phyloP scores from a whole-genome alignment of 2,113 vertebrate species.

The Uria aalge region DNA sequence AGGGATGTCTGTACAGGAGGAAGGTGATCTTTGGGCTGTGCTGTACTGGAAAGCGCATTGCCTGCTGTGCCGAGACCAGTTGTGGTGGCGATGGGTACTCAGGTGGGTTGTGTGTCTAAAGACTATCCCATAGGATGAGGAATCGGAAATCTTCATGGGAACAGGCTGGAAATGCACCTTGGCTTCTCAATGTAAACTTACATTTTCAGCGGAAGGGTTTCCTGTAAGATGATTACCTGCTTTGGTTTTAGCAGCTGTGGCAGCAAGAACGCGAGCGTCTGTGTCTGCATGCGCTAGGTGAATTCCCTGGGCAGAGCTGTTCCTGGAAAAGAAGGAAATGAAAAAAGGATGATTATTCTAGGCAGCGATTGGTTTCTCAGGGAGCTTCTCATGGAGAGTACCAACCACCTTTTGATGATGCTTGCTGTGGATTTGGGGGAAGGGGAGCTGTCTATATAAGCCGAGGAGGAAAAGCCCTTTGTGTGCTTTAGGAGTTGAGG shows the following conservation, averaged over 20 bases:
- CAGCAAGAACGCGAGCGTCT: neutral
- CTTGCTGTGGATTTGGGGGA: neutral
- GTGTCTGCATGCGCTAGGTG: neutral
- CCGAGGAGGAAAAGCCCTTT: neutral
- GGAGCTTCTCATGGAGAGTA: neutral
- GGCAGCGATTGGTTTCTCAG: neutral
- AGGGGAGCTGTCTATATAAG: neutral
- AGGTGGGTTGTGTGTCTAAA: neutral
- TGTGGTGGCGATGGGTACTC: neutral
- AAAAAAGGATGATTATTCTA: neutral
- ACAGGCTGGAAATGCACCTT: neutral
- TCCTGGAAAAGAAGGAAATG: neutral
- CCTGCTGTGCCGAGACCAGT: neutral
- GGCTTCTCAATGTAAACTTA: neutral
- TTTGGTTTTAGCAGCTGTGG: neutral
- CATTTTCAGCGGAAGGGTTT: fast-evolving
- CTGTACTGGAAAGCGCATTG: fast-evolving
- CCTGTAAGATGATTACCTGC: neutral
- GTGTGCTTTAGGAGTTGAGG: neutral
- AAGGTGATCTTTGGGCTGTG: neutral
- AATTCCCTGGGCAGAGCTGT: neutral
- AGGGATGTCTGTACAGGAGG: neutral
- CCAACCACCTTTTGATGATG: fast-evolving
- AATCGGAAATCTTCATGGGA: neutral
- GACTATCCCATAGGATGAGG: neutral